Base-by-base conservation (phyloP, 35 echinoderm and acorn worm species). In the Ophiothrix spiculata region DNA sequence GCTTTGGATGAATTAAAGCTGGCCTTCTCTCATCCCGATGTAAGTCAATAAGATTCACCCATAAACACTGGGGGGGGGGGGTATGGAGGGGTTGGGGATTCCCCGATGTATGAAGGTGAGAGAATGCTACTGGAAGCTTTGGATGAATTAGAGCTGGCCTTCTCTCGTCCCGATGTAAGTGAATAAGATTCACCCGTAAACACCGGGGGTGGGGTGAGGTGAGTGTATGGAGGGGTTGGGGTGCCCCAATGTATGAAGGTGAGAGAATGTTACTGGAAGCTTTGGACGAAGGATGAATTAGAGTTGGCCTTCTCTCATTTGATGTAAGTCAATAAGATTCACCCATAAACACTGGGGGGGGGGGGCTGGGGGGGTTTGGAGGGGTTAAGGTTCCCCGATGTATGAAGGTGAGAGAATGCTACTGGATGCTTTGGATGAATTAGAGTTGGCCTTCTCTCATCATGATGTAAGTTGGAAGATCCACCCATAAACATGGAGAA, bases 191-290 rank as follows among this genome's bases (percentile, higher is more conserved):
- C n/a, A n/a, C n/a, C n/a, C n/a, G n/a, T n/a, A n/a, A n/a, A n/a
- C n/a, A n/a, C n/a, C n/a, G n/a, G n/a, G n/a, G n/a, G n/a, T n/a
- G n/a, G n/a, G n/a, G n/a, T n/a, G n/a, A n/a, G n/a, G n/a, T n/a
- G n/a, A n/a, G n/a, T n/a, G n/a, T n/a, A n/a, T n/a, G n/a, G n/a
- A n/a, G n/a, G n/a, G n/a, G n/a, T n/a, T n/a, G n/a, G n/a, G 96
- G 94, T 41, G 91, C 91, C 75, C 86, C 92, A 10, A 82, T 91
- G 82, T 91, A 91, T 75, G 92, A 99, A 76, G 92, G 86, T 31
- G 96, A 99, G 84, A 89, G 95, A 78, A 99, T 99, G 96, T 46
- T 99, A 35, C 56, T 99, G 1, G 95, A 99, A 78, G 96, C 96
- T 29, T 46, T 99, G 76, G 96, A 99, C 87, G n/a, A n/a, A n/a